Conservation (phyloP, 1,140 invertebrate genomes). For the Drosophila sulfurigaster region DNA sequence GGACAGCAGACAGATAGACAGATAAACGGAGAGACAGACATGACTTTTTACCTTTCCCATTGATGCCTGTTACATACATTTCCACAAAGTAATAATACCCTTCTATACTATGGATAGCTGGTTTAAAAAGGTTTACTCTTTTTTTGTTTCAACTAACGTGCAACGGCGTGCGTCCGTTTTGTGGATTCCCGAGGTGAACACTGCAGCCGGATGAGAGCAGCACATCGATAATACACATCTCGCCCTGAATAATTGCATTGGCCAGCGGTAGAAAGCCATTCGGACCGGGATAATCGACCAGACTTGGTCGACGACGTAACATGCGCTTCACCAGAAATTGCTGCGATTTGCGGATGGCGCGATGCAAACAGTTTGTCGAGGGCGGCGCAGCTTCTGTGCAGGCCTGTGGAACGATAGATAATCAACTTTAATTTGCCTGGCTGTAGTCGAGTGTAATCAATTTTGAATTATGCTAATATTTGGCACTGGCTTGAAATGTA, state of each 20-base stretch:
- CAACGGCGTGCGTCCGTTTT: slow-evolving; percentile 67
- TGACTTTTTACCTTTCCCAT: too few species aligned
- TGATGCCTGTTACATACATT: too few species aligned
- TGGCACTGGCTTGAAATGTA: too few species aligned
- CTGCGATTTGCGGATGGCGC: slow-evolving; percentile 78
- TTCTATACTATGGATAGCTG: too few species aligned
- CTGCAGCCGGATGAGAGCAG: slow-evolving; percentile 74
- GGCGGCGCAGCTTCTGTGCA: slow-evolving; percentile 65
- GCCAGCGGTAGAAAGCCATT: slow-evolving; percentile 77
- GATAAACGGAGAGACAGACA: too few species aligned
- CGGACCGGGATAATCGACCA: slow-evolving; percentile 72
- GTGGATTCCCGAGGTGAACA: slow-evolving; percentile 71
- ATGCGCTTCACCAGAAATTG: slow-evolving; percentile 83
- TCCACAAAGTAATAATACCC: too few species aligned
- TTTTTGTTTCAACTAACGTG: slow-evolving; percentile 58
- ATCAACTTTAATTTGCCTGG: background rate
- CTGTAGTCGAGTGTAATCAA: too few species aligned
- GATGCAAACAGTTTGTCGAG: slow-evolving; percentile 67
- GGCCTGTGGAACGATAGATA: slow-evolving; percentile 33
- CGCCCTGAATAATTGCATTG: slow-evolving; percentile 75
- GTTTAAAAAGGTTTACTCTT: background rate
- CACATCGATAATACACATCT: slow-evolving; percentile 78
- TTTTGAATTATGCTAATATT: too few species aligned
- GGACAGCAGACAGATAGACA: too few species aligned
- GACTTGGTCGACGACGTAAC: slow-evolving; percentile 69